These are phyloP conservation scores for Picathartes gymnocephalus DNA, from an alignment of 2,113 vertebrate genomes.

Conservation along the genomic window DNA sequence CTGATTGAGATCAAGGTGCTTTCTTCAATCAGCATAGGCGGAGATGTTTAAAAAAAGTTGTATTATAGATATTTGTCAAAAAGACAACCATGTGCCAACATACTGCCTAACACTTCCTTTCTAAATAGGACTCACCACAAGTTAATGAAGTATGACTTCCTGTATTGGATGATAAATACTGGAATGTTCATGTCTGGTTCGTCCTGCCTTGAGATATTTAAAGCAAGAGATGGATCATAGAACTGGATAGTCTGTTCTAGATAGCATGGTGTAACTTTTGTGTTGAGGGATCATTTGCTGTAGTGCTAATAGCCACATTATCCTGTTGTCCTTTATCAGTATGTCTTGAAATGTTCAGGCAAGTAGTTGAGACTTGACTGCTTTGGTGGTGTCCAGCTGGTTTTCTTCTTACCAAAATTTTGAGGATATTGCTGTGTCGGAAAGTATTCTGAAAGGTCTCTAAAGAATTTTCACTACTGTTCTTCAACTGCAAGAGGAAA, in stretches of 20 bases:
- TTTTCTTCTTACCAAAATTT: background rate
- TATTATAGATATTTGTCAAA: background rate
- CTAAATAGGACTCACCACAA: background rate
- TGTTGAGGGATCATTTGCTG: background rate
- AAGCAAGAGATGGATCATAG: background rate
- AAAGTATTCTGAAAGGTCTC: conserved; percentile 1
- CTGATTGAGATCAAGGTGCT: background rate
- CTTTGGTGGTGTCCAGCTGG: background rate
- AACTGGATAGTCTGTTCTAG: background rate
- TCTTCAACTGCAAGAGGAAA: conserved; percentile 47
- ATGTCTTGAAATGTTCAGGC: background rate
- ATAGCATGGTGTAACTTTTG: background rate
- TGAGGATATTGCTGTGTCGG: background rate
- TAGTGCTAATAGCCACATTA: background rate
- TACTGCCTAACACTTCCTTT: background rate
- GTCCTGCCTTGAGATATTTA: background rate
- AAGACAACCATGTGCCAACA: background rate
- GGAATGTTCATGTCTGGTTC: background rate
- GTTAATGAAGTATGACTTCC: background rate
- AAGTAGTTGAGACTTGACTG: background rate
- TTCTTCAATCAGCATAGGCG: background rate
- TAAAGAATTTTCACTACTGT: conserved; percentile 23
- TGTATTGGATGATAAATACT: background rate
- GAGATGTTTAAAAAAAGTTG: background rate
- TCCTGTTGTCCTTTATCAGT: background rate